Conservation (phyloP, 2,797 vertebrate genomes). For the Schizopygopsis malacanthus region DNA sequence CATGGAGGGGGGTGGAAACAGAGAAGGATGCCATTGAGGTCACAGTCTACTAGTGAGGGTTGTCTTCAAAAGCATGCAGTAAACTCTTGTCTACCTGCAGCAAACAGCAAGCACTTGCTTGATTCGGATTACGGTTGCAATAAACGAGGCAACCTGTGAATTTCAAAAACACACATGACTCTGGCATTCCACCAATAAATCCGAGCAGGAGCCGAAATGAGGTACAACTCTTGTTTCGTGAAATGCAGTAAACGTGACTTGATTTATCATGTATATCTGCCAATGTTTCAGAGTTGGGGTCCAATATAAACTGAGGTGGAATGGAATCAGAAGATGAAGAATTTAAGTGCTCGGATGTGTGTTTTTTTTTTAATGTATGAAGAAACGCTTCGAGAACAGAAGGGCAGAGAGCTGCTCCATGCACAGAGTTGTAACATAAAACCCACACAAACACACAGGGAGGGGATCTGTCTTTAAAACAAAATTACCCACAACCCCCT, state of each 20-base stretch:
- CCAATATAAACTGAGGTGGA: neutral
- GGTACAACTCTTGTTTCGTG: neutral
- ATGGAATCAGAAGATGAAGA: neutral
- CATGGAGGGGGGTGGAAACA: slow-evolving; percentile 31
- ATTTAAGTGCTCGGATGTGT: neutral
- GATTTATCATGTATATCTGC: neutral
- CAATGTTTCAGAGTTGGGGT: neutral
- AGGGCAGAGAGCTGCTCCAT: slow-evolving; percentile 53
- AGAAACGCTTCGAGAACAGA: slow-evolving; percentile 50
- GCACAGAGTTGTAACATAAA: slow-evolving; percentile 36
- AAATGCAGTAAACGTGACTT: neutral
- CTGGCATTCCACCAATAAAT: neutral
- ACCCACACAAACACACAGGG: slow-evolving; percentile 60
- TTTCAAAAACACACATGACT: neutral
- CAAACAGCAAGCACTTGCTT: neutral
- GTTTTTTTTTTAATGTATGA: slow-evolving; percentile 12
- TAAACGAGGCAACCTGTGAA: neutral
- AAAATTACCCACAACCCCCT: slow-evolving; percentile 80
- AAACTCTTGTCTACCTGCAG: slow-evolving; percentile 51
- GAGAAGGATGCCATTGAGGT: slow-evolving; percentile 37
- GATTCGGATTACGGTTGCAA: neutral
- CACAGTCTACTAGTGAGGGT: slow-evolving; percentile 52
- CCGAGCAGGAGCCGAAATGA: neutral
- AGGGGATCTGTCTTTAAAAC: slow-evolving; percentile 77
- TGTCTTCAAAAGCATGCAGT: slow-evolving; percentile 45